These are phyloP conservation scores for Condylostylus longicornis DNA, from an alignment of 1,140 invertebrate genomes.

Conservation along the genomic window DNA sequence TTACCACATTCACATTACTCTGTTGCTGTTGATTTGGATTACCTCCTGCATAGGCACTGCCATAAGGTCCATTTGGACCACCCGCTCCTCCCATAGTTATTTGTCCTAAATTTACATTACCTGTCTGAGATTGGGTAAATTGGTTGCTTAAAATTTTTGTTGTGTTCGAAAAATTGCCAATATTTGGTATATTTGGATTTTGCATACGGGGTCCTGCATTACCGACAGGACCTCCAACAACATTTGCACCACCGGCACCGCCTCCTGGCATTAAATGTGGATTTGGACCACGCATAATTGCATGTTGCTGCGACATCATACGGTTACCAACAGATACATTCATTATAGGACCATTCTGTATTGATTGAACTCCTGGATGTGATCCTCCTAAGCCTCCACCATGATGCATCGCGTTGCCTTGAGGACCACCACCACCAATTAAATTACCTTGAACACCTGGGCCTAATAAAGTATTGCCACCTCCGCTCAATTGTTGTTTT, in stretches of 20 bases:
- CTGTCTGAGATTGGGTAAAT: constrained; percentile 9
- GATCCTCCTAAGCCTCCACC: constrained; percentile 19
- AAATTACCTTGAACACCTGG: constrained; percentile 25
- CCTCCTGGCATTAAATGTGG: constrained; percentile 21
- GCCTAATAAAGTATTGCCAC: constrained; percentile 34
- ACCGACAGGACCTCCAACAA: constrained; percentile 18
- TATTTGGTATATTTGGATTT: constrained; percentile 31
- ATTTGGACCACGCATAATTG: constrained; percentile 21
- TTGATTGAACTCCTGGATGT: constrained; percentile 7
- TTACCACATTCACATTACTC: constrained; percentile 12
- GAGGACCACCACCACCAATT: constrained; percentile 14
- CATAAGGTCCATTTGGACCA: constrained; percentile 20
- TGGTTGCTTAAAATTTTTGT: neutral
- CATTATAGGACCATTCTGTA: constrained; percentile 60
- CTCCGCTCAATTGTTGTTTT: constrained; percentile 47
- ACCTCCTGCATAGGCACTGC: constrained; percentile 7
- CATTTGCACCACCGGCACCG: constrained; percentile 12
- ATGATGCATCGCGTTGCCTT: constrained; percentile 27
- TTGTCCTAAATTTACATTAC: constrained; percentile 28
- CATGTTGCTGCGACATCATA: constrained; percentile 40
- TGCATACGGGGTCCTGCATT: constrained; percentile 34
- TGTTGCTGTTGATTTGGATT: constrained; percentile 7
- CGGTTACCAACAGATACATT: constrained; percentile 20
- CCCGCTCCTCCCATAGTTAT: constrained; percentile 20
- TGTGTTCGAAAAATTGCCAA: constrained; percentile 16